Evolutionary conservation across 2,113 vertebrate species (phyloP).

Genomic region (Myotis lucifugus): DNA sequence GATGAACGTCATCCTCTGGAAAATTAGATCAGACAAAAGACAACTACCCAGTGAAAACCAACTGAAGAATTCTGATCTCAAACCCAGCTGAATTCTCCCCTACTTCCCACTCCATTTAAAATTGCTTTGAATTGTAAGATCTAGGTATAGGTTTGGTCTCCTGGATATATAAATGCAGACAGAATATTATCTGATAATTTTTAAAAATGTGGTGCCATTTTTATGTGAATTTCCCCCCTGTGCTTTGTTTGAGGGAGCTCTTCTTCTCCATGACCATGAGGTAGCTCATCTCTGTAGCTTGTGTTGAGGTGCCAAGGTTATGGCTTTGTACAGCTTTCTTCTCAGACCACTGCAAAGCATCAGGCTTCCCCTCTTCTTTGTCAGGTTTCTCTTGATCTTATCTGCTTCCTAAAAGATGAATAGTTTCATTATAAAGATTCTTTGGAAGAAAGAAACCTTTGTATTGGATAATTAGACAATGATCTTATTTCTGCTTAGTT

Average conservation of each 20-base stretch:
- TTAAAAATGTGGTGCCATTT: not conserved
- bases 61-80: not conserved
- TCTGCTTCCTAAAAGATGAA: not conserved
- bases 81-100: not conserved
- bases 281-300: not conserved
- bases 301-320: not conserved
- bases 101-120: not conserved
- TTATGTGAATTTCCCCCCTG: not conserved
- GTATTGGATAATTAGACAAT: not conserved
- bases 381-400: not conserved
- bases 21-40: not conserved
- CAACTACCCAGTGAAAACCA: not conserved
- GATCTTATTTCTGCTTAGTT: not conserved
- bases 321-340: not conserved
- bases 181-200: not conserved
- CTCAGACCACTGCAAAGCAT: not conserved
- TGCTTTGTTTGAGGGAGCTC: not conserved
- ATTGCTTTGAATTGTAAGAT: not conserved
- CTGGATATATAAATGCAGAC: not conserved
- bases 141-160: not conserved
- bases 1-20: not conserved
- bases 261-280: not conserved
- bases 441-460: constrained; percentile 17
- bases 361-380: not conserved
- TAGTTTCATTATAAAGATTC: not conserved